Base-by-base conservation (phyloP, 2,797 vertebrate species). In the Halcyon leucocephala region DNA sequence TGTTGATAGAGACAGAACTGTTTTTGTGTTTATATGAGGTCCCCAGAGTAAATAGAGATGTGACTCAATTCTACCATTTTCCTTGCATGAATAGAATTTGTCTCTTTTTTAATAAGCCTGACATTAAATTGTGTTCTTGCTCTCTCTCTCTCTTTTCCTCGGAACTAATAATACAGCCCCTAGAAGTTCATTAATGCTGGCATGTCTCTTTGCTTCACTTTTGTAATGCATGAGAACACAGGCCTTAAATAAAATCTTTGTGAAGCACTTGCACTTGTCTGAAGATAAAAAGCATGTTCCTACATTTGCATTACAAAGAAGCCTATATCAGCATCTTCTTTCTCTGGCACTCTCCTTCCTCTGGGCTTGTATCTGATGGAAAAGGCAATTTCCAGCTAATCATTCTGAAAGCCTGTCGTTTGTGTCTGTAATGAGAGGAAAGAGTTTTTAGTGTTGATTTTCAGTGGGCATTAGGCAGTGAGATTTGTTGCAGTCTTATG, bases 301-400 rank as follows among this genome's bases (percentile, higher is more conserved):
- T 86, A 86, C 77, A 97, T 97, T 96, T 96, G 88, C 96, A 96
- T 97, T 95, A 97, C 96, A 97, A 96, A 97, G 94, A 93, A 89
- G 17, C 66, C 52, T 73, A 48, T 95, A 96, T 90, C 92, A 94
- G 82, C 89, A 93, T 93, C 95, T 94, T 91, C 85, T 86, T 93
- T 94, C 84, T 93, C 89, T 90, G 58, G 70, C 66, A 89, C 48
- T 41, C 85, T 94, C 82, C 80, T 94, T 96, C 87, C 93, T 96
- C 93, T 91, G 82, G 73, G 87, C 62, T 96, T 91, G 51, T 95
- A 93, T 95, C 85, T 84, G 93, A 96, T 80, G 80, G 91, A 95
- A 96, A 95, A 95, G 71, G 77, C 96, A 93, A 88, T 96, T 97
- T 96, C 93, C 39, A 96, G 66, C 85, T 96, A 96, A 94, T 94